phyloP scores from a whole-genome alignment of 2,888 invertebrate genomes.

The Mythimna loreyi region DNA sequence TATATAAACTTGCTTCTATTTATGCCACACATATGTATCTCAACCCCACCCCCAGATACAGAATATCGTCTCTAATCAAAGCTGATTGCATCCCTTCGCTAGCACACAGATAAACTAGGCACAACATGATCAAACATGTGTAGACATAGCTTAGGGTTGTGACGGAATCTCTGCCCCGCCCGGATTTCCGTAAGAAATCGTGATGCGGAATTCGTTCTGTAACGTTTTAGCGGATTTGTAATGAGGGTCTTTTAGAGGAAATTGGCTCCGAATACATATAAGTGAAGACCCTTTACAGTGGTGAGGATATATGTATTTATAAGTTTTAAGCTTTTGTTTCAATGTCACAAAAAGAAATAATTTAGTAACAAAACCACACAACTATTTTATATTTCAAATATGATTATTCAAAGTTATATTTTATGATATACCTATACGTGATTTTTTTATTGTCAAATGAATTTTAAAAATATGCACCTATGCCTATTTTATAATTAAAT shows the following conservation, averaged over 20 bases:
- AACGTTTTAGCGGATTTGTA: background rate
- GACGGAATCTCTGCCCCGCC: background rate
- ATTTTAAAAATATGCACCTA: too few species aligned
- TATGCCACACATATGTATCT: background rate
- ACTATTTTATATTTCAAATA: too few species aligned
- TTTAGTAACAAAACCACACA: too few species aligned
- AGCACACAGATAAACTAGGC: background rate
- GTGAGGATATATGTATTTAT: too few species aligned
- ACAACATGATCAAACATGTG: background rate
- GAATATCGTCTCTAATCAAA: conserved; percentile 30
- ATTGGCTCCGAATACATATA: background rate
- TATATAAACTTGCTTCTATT: background rate
- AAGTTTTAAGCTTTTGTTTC: too few species aligned
- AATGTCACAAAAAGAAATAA: too few species aligned
- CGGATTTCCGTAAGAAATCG: background rate
- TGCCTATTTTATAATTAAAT: too few species aligned
- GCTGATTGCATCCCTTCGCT: conserved; percentile 6
- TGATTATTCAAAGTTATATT: too few species aligned
- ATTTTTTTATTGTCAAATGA: too few species aligned
- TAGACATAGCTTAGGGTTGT: background rate
- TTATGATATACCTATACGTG: too few species aligned
- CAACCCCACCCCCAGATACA: background rate
- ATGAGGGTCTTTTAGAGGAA: background rate
- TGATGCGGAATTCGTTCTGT: background rate
- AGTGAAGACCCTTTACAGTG: background rate